A percentile compares a stretch with the other conserved stretches of the same genome.
These are phyloP conservation scores for Peromyscus nudipes DNA, from an alignment of 2,797 vertebrate species.

Conservation along the genomic window DNA sequence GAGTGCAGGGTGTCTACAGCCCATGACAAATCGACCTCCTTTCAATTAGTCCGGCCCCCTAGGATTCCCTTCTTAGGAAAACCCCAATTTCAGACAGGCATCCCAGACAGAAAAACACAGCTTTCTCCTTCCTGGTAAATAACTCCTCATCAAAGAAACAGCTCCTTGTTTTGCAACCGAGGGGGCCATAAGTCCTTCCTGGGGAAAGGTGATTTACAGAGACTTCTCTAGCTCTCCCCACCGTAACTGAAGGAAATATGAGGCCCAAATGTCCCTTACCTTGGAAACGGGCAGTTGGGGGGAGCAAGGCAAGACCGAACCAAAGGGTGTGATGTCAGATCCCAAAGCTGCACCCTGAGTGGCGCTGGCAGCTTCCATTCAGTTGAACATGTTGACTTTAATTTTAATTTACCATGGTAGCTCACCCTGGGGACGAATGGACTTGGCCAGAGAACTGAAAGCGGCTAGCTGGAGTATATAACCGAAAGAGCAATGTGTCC, in stretches of 20 bases:
- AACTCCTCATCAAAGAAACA: neutral
- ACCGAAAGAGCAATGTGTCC: rapidly evolving
- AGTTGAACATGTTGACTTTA: neutral
- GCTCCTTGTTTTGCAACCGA: neutral
- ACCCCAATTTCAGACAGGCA: neutral
- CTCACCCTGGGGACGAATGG: neutral
- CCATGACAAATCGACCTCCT: neutral
- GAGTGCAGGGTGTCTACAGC: neutral
- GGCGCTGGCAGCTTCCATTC: neutral
- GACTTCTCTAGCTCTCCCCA: neutral
- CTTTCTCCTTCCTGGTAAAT: conserved; percentile 55
- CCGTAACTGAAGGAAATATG: neutral
- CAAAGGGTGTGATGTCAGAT: neutral
- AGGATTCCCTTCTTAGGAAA: conserved; percentile 23
- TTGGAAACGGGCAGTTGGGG: neutral
- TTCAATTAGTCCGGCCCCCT: conserved; percentile 11
- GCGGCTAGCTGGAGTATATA: neutral
- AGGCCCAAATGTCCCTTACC: neutral
- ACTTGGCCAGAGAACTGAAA: neutral
- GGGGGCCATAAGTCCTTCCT: neutral
- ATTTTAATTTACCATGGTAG: neutral
- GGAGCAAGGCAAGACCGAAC: neutral
- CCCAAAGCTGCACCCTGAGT: rapidly evolving
- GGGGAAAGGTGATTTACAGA: neutral
- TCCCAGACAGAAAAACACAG: neutral